Percentiles rank a stretch among this genome's conserved stretches.
phyloP scores from a whole-genome alignment of 1,140 invertebrate species.

The Aphidius gifuensis region DNA sequence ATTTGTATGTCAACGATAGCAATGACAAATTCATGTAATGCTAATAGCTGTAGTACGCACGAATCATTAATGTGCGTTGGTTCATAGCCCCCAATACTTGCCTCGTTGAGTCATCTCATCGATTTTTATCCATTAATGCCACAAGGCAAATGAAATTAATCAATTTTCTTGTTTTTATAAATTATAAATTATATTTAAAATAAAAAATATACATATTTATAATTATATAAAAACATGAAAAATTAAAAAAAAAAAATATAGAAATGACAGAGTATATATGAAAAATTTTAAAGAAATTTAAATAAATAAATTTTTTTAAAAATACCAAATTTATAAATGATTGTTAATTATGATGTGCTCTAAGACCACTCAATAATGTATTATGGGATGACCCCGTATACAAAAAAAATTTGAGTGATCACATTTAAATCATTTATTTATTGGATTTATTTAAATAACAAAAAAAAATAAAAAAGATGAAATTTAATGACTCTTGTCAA shows the following conservation, averaged over 20 bases:
- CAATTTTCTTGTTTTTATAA: neutral
- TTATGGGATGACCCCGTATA: conserved; percentile 20
- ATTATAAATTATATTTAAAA: too few relatives aligned
- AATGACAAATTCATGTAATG: conserved; percentile 30
- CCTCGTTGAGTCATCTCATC: conserved; percentile 51
- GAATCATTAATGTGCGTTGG: conserved; percentile 54
- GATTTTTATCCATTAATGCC: conserved; percentile 47
- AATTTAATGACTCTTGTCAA: conserved; percentile 43
- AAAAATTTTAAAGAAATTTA: too few relatives aligned
- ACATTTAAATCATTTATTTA: too few relatives aligned
- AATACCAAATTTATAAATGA: too few relatives aligned
- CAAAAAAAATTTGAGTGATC: too few relatives aligned
- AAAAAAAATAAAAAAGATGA: neutral
- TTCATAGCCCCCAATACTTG: conserved; percentile 52
- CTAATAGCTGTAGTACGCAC: conserved; percentile 42
- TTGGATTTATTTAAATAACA: conserved; percentile 22
- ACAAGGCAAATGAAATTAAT: conserved; percentile 27
- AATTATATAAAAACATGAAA: too few relatives aligned
- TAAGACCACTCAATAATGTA: conserved; percentile 21
- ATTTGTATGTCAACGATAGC: conserved; percentile 12
- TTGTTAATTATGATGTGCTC: neutral
- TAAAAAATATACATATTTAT: too few relatives aligned
- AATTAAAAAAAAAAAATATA: too few relatives aligned
- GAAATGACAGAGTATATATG: too few relatives aligned
- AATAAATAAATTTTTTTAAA: too few relatives aligned